Conservation (phyloP, 2,797 vertebrate species). For the Brotula barbata region DNA sequence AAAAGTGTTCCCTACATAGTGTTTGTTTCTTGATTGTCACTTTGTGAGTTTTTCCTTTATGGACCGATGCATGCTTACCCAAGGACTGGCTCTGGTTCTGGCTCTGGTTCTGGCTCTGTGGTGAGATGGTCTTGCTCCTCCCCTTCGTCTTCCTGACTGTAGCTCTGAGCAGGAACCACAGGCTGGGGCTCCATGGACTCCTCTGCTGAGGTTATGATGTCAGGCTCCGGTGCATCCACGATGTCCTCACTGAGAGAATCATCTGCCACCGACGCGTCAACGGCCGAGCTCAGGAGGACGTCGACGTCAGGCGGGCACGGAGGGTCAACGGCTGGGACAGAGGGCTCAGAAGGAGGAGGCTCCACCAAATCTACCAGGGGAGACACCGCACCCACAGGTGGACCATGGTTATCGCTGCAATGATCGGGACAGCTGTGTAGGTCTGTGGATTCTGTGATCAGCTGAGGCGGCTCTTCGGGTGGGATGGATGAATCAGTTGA, state of each 20-base stretch:
- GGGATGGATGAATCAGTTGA: constrained; percentile 36
- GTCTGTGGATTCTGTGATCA: constrained; percentile 41
- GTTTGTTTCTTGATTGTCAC: constrained; percentile 60
- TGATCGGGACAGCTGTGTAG: constrained; percentile 17
- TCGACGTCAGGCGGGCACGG: constrained; percentile 21
- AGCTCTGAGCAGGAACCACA: constrained; percentile 25
- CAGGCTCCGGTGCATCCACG: constrained; percentile 15
- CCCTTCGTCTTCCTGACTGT: constrained; percentile 30
- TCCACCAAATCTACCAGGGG: constrained; percentile 23
- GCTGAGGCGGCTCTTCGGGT: constrained; percentile 38
- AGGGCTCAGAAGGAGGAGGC: constrained; percentile 16
- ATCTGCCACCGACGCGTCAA: background rate
- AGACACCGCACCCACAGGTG: constrained; percentile 10
- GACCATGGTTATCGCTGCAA: constrained; percentile 27
- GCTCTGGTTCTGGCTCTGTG: too few relatives aligned
- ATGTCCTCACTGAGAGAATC: constrained; percentile 5
- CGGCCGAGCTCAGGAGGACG: constrained; percentile 27
- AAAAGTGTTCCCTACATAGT: constrained; percentile 1
- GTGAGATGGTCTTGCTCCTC: constrained; percentile 35
- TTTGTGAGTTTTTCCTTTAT: constrained; percentile 2
- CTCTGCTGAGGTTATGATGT: constrained; percentile 13
- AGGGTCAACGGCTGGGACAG: constrained; percentile 25
- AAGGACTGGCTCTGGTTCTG: background rate
- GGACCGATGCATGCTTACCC: constrained; percentile 49
- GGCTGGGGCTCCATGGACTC: constrained; percentile 34